Evolutionary conservation across 2,888 invertebrate species (phyloP).

Genomic region (Eupeodes luniger): DNA sequence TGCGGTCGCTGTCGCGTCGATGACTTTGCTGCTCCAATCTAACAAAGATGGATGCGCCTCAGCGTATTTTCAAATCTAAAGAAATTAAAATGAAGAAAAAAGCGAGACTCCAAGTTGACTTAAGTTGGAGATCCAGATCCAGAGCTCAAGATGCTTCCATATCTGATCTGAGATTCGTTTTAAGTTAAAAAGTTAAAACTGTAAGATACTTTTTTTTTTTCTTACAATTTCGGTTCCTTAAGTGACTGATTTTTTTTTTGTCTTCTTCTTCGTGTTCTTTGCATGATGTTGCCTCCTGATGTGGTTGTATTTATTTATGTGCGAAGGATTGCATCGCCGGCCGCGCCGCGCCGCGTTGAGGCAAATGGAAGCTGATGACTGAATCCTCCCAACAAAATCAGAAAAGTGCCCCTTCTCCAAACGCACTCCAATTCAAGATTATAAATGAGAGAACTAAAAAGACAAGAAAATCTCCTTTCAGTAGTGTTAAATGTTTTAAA

Average conservation of each 20-base stretch:
- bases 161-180: constrained; percentile 72
- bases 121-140: constrained; percentile 48
- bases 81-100: constrained; percentile 20
- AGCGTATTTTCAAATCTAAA: constrained; percentile 49
- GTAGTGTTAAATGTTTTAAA: constrained; percentile 70
- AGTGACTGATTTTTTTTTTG: constrained; percentile 45
- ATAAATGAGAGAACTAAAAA: constrained; percentile 53
- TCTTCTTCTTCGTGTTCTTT: constrained; percentile 18
- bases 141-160: constrained; percentile 49
- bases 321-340: constrained; percentile 65
- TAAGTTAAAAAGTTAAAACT: constrained; percentile 60
- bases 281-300: constrained; percentile 25
- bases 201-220: constrained; percentile 49
- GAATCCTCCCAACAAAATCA: constrained; percentile 45
- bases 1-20: constrained; percentile 28
- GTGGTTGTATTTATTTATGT: constrained; percentile 70
- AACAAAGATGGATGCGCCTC: constrained; percentile 75
- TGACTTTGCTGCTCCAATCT: constrained; percentile 70
- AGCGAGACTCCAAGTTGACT: constrained; percentile 30
- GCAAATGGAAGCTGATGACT: constrained; percentile 66
- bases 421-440: constrained; percentile 43
- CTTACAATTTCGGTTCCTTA: constrained; percentile 45
- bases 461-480: constrained; percentile 70
- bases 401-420: constrained; percentile 25
- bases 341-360: not conserved